phyloP scores from a whole-genome alignment of 2,888 invertebrate genomes.

The Hydraecia micacea region DNA sequence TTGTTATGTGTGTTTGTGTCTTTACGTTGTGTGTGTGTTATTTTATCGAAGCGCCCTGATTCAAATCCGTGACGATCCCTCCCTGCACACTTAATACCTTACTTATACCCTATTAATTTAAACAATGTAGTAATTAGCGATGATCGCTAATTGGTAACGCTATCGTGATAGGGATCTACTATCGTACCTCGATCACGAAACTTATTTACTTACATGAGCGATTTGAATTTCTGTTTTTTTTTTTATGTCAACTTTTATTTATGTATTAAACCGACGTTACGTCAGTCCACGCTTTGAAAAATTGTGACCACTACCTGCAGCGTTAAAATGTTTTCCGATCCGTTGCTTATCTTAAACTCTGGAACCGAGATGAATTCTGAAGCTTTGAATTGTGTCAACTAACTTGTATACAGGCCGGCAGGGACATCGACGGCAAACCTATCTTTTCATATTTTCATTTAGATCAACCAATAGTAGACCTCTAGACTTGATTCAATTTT shows the following conservation, averaged over 20 bases:
- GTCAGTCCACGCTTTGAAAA: not conserved
- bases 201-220: not conserved
- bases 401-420: not conserved
- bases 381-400: not conserved
- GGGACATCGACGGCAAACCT: too few relatives aligned
- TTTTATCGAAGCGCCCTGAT: not conserved
- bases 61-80: not conserved
- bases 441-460: not conserved
- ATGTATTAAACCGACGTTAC: not conserved
- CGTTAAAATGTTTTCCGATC: too few relatives aligned
- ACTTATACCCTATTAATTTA: too few relatives aligned
- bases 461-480: constrained; percentile 9
- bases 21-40: too few relatives aligned
- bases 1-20: too few relatives aligned
- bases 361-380: not conserved
- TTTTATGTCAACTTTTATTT: too few relatives aligned
- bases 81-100: not conserved
- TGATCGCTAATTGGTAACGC: constrained; percentile 38
- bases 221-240: too few relatives aligned
- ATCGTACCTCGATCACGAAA: not conserved
- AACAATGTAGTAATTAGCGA: constrained; percentile 21
- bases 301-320: not conserved
- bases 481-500: constrained; percentile 28
- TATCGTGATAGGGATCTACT: constrained; percentile 6
- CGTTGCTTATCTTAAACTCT: too few relatives aligned